Evolutionary conservation across 1,140 invertebrate species (phyloP).

Genomic region (Monomorium pharaonis): DNA sequence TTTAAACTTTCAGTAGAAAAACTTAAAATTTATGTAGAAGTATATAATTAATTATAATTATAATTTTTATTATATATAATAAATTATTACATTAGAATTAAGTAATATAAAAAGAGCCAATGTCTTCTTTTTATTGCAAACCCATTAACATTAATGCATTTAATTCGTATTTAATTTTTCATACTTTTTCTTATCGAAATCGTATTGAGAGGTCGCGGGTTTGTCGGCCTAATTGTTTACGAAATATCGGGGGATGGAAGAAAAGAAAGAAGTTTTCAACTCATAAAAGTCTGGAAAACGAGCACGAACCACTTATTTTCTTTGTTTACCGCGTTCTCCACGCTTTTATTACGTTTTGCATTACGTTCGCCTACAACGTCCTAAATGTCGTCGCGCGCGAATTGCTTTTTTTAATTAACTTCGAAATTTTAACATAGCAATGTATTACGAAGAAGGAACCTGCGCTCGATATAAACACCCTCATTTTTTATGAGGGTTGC

Average conservation of each 20-base stretch:
- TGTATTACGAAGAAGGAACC: conserved; percentile 8
- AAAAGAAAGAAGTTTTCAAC: conserved; percentile 48
- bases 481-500: conserved; percentile 71
- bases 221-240: conserved; percentile 62
- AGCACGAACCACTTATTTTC: conserved; percentile 56
- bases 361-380: conserved; percentile 32
- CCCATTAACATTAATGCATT: neutral
- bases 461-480: conserved; percentile 62
- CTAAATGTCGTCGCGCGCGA: conserved; percentile 51
- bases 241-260: conserved; percentile 27
- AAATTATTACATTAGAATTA: no score
- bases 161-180: neutral
- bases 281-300: conserved; percentile 67
- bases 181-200: neutral
- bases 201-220: neutral
- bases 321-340: conserved; percentile 67
- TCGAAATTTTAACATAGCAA: conserved; percentile 47
- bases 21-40: neutral
- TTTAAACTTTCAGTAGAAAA: neutral
- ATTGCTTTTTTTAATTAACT: conserved; percentile 61
- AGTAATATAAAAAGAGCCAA: neutral
- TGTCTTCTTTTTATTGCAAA: neutral
- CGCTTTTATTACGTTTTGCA: conserved; percentile 40
- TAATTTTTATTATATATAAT: neutral
- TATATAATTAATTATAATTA: neutral